Evolutionary conservation across 2,888 invertebrate species (phyloP).

Genomic region (Acrobeloides nanus): DNA sequence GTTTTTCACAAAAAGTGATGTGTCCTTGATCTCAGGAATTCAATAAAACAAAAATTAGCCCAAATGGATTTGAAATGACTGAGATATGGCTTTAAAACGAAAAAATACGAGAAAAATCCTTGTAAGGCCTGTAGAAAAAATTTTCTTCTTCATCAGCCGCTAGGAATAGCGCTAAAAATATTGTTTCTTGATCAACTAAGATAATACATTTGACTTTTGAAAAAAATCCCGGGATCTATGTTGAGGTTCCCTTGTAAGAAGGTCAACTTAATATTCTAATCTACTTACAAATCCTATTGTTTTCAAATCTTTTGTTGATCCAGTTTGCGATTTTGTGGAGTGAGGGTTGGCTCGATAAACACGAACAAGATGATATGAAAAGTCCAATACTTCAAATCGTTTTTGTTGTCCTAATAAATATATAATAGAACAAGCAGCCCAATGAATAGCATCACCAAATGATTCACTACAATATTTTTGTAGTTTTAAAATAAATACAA

Average conservation of each 20-base stretch:
- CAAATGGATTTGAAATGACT: too few species aligned
- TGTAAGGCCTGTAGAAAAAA: too few species aligned
- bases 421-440: slow-evolving; percentile 96
- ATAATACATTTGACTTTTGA: neutral
- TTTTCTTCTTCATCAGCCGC: too few species aligned
- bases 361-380: slow-evolving; percentile 91
- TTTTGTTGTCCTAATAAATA: slow-evolving; percentile 87
- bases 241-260: too few species aligned
- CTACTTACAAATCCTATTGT: slow-evolving; percentile 67
- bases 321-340: slow-evolving; percentile 50
- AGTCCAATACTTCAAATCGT: slow-evolving; percentile 91
- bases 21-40: too few species aligned
- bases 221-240: neutral
- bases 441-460: slow-evolving; percentile 95
- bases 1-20: too few species aligned
- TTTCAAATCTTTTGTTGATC: slow-evolving; percentile 85
- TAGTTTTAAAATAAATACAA: too few species aligned
- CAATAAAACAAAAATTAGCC: too few species aligned
- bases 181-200: too few species aligned
- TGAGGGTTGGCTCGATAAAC: slow-evolving; percentile 80
- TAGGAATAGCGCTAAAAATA: too few species aligned
- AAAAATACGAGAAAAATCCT: too few species aligned
- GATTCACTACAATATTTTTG: slow-evolving; percentile 66
- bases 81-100: too few species aligned
- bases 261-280: neutral